These are phyloP conservation scores for Acleris emargana DNA, from an alignment of 2,888 invertebrate genomes.

Conservation along the genomic window DNA sequence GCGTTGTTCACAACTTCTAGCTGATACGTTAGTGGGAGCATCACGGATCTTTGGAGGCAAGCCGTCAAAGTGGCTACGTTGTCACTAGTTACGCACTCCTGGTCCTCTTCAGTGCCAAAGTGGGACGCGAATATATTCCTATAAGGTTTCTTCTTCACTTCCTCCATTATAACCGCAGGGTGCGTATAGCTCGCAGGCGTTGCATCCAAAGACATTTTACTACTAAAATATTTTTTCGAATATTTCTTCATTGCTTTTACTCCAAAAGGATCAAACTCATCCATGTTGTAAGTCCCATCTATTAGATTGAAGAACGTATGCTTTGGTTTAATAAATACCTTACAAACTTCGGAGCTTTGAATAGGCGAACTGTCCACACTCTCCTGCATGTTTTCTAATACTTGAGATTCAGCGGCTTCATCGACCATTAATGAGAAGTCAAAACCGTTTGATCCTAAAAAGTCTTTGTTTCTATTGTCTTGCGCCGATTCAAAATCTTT, in stretches of 20 bases:
- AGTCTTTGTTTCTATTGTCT: constrained; percentile 60
- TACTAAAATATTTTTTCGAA: constrained; percentile 58
- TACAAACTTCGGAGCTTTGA: constrained; percentile 47
- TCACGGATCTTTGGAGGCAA: constrained; percentile 86
- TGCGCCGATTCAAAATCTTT: constrained; percentile 57
- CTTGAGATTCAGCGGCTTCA: constrained; percentile 61
- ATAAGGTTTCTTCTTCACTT: constrained; percentile 72
- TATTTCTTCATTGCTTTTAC: constrained; percentile 59
- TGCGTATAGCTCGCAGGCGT: constrained; percentile 64
- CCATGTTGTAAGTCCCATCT: constrained; percentile 76
- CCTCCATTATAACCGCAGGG: constrained; percentile 69
- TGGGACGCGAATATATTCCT: constrained; percentile 67
- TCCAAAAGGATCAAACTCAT: constrained; percentile 75
- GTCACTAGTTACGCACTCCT: constrained; percentile 61
- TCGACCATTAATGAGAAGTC: constrained; percentile 71
- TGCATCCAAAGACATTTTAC: constrained; percentile 59
- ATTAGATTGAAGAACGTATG: constrained; percentile 73
- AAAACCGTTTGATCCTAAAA: constrained; percentile 66
- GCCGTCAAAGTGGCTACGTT: constrained; percentile 81
- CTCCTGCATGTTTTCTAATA: constrained; percentile 45
- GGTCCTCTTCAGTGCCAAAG: constrained; percentile 53
- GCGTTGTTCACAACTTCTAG: constrained; percentile 88
- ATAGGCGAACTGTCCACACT: constrained; percentile 57
- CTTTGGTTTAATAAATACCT: constrained; percentile 44
- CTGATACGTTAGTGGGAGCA: constrained; percentile 87